Evolutionary conservation across 2,888 invertebrate genomes (phyloP), one percentile per base, ranked within the genome.

Genomic region (Orchesella flavescens): DNA sequence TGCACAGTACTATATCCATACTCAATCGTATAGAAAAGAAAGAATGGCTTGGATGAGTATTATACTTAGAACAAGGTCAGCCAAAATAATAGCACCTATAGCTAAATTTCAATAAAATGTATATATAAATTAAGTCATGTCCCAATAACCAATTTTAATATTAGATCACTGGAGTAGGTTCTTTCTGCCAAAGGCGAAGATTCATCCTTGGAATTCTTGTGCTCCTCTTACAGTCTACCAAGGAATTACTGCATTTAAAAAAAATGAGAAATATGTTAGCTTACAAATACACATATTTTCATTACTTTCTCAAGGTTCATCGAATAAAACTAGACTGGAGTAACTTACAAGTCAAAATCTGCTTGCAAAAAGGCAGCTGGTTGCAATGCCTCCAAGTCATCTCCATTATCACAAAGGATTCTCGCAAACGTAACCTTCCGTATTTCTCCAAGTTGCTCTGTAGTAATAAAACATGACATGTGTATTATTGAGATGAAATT

Each of bases 381-480:
- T 89, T 95, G 95, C 89, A 95, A 93, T 72, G 92, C 91, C 85
- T 91, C 89, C 10, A 95, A 92, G 63, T 93, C 91, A 88, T 94
- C 93, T 0, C 94, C 93, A 90, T 96, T 96, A 89, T 96, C 95
- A 89, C 96, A 96, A 81, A 96, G 91, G 34, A 96, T 90, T 68
- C 95, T 93, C 0, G 96, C 93, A 90, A 96, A 93, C 49, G 94
- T 95, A 0, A 94, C 91, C 89, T 95, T 95, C 74, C 95, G 93
- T 88, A 96, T 93, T 91, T 95, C 94, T 84, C 91, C 92, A 59
- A 96, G 90, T 94, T 96, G 96, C 86, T 89, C 90, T 90, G 88
- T 12, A 88, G 34, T 34, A 44, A 76, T 77, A 61, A 9, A 17
- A 44, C n/a, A n/a, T 65, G 9, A 10, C 9, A 10, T 15, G 34